phyloP scores from a whole-genome alignment of 2,797 vertebrate species.

The Sarcoramphus papa region DNA sequence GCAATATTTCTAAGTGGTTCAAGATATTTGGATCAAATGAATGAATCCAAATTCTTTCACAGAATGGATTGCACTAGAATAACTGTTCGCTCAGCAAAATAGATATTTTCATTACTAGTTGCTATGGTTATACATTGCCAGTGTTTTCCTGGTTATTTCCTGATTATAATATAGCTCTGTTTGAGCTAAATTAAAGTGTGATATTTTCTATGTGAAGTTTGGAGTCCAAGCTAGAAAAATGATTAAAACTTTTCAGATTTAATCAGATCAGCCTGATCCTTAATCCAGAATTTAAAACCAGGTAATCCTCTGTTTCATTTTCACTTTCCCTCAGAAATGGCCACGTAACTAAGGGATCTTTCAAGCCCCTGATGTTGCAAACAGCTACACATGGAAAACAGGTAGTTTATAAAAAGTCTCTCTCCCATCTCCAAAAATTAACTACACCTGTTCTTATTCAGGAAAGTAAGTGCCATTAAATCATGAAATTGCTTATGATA shows the following conservation, averaged over 20 bases:
- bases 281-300: background rate
- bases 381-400: background rate
- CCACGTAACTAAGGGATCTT: background rate
- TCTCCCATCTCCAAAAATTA: background rate
- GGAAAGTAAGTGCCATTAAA: slow-evolving; percentile 20
- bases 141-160: background rate
- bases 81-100: background rate
- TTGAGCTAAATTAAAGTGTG: background rate
- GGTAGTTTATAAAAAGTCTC: background rate
- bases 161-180: background rate
- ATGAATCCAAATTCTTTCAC: background rate
- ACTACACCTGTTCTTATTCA: background rate
- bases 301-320: background rate
- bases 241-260: background rate
- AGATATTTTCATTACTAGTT: background rate
- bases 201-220: background rate
- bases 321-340: background rate
- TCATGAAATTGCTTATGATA: slow-evolving; percentile 37
- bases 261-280: background rate
- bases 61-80: background rate
- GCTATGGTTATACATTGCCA: background rate
- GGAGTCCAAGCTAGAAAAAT: background rate
- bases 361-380: background rate
- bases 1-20: background rate
- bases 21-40: background rate